Percentiles rank a stretch among this genome's conserved stretches.
Evolutionary conservation across 2,888 invertebrate species (phyloP).

Genomic region (Zeuzera pyrina): DNA sequence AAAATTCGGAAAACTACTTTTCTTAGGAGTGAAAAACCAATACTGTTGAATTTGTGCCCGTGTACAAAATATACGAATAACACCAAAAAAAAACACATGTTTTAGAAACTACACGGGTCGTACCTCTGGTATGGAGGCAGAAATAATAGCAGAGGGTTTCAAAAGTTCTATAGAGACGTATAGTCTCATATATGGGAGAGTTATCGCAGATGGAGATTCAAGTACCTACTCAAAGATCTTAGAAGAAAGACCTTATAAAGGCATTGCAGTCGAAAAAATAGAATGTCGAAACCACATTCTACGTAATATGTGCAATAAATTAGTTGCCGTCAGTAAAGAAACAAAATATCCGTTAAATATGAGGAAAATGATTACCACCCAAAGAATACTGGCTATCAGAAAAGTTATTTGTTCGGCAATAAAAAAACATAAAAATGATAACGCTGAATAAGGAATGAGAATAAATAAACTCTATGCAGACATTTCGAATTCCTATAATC

Average conservation of each 20-base stretch:
- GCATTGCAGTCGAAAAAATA: slow-evolving; percentile 1
- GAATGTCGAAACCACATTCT: slow-evolving; percentile 5
- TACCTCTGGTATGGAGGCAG: slow-evolving; percentile 3
- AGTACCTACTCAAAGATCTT: not conserved
- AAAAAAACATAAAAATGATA: too few species aligned
- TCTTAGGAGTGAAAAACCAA: not conserved
- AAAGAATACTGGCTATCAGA: not conserved
- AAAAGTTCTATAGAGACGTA: slow-evolving; percentile 1
- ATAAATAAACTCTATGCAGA: too few species aligned
- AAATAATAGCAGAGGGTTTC: slow-evolving; percentile 4
- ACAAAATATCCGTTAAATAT: not conserved
- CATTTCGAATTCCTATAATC: too few species aligned
- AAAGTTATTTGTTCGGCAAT: too few species aligned
- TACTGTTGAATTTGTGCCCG: not conserved
- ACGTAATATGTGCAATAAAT: slow-evolving; percentile 4
- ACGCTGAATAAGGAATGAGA: too few species aligned
- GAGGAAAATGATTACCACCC: not conserved
- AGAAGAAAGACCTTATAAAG: not conserved
- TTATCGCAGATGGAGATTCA: not conserved
- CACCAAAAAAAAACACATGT: not conserved
- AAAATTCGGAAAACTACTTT: not conserved
- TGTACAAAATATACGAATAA: not conserved
- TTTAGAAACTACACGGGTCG: not conserved
- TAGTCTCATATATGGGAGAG: not conserved
- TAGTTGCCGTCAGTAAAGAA: slow-evolving; percentile 1